Percentiles rank a stretch among this genome's conserved stretches.
Evolutionary conservation across 2,113 vertebrate genomes (phyloP).

Genomic region (Semicossyphus pulcher): DNA sequence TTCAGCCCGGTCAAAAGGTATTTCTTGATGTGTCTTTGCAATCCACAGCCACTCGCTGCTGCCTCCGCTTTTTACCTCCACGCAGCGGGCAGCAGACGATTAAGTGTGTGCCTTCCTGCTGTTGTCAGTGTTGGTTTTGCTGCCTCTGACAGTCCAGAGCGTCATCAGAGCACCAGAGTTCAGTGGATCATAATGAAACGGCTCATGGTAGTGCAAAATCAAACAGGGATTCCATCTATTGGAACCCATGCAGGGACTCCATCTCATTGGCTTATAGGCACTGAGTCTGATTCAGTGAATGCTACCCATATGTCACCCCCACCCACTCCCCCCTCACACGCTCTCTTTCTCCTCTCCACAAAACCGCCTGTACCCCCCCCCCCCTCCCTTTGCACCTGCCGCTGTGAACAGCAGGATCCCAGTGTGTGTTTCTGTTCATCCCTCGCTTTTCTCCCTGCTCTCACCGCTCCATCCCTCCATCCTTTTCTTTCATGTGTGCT

Average conservation of each 20-base stretch:
- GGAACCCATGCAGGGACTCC: conserved; percentile 46
- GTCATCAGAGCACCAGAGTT: conserved; percentile 25
- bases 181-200: conserved; percentile 58
- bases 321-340: not conserved
- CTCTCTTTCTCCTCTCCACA: conserved; percentile 51
- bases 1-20: conserved; percentile 10
- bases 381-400: conserved; percentile 77
- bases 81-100: conserved; percentile 24
- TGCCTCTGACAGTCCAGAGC: conserved; percentile 29
- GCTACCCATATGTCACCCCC: conserved; percentile 54
- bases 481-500: conserved; percentile 79
- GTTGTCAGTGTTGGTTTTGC: conserved; percentile 27
- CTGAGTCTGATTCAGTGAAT: conserved; percentile 60
- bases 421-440: conserved; percentile 76
- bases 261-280: conserved; percentile 48
- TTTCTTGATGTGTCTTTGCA: conserved; percentile 38
- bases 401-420: conserved; percentile 83
- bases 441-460: conserved; percentile 57
- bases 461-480: conserved; percentile 68
- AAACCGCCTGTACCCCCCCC: conserved; percentile 29
- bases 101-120: conserved; percentile 35
- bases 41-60: conserved; percentile 27
- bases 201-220: conserved; percentile 44
- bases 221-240: conserved; percentile 58
- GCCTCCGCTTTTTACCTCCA: conserved; percentile 25